phyloP scores from a whole-genome alignment of 2,797 vertebrate species.

The Cyclura pinguis region DNA sequence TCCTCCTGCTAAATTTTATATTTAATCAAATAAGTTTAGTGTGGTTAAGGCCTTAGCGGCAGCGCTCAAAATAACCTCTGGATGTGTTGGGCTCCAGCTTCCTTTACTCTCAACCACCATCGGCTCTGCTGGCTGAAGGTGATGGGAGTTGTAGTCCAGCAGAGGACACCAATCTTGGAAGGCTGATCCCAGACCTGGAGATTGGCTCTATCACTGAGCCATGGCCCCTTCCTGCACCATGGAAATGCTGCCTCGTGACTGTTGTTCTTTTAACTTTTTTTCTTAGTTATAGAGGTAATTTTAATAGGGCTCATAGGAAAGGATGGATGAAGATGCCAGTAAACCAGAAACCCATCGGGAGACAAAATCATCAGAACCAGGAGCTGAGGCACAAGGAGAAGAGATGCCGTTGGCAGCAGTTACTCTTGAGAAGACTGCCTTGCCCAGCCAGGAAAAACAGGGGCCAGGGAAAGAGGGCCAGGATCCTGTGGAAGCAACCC shows the following conservation, averaged over 20 bases:
- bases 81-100: neutral
- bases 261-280: neutral
- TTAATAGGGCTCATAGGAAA: neutral
- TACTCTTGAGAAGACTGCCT: rapidly evolving
- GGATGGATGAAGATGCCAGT: neutral
- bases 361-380: neutral
- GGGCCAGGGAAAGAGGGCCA: rapidly evolving
- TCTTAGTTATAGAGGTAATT: neutral
- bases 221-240: neutral
- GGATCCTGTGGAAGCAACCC: rapidly evolving
- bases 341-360: neutral
- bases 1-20: neutral
- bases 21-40: neutral
- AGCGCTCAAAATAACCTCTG: neutral
- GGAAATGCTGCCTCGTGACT: neutral
- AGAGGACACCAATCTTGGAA: neutral
- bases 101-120: neutral
- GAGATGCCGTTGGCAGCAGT: rapidly evolving
- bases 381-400: rapidly evolving
- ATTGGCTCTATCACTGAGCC: neutral
- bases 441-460: rapidly evolving
- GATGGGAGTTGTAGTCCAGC: too few relatives aligned
- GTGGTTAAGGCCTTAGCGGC: neutral
- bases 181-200: too few relatives aligned
- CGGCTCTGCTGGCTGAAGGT: neutral